Evolutionary conservation across 2,113 vertebrate genomes (phyloP).

Genomic region (Sinocyclocheilus rhinocerous): DNA sequence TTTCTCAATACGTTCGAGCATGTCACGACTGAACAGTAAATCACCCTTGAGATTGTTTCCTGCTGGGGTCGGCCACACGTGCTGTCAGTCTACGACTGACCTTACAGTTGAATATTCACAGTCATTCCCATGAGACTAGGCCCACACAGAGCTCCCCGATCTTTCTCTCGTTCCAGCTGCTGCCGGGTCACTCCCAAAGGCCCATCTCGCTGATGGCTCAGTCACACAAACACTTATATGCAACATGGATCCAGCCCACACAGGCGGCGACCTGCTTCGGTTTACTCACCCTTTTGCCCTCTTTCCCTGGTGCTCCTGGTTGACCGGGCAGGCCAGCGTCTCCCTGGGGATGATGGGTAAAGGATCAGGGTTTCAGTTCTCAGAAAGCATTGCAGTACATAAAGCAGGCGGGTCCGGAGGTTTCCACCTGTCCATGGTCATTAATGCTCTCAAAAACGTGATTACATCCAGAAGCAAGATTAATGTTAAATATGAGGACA

Average conservation of each 20-base stretch:
- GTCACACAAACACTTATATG: slow-evolving; percentile 43
- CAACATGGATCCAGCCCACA: slow-evolving; percentile 44
- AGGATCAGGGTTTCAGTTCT: slow-evolving; percentile 34
- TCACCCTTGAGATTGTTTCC: slow-evolving; percentile 38
- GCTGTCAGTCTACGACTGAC: slow-evolving; percentile 61
- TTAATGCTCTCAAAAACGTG: not conserved
- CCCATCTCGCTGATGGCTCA: slow-evolving; percentile 57
- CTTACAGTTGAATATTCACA: slow-evolving; percentile 62
- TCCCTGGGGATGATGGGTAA: slow-evolving; percentile 71
- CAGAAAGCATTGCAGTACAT: slow-evolving; percentile 13
- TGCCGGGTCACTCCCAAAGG: slow-evolving; percentile 62
- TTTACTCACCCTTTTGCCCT: slow-evolving; percentile 97
- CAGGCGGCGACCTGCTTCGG: slow-evolving; percentile 64
- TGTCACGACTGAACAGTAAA: slow-evolving; percentile 52
- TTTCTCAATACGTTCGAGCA: slow-evolving; percentile 42
- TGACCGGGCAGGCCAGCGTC: slow-evolving; percentile 78
- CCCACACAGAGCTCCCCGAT: slow-evolving; percentile 58
- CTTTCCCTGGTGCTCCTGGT: slow-evolving; percentile 85
- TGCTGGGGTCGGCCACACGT: slow-evolving; percentile 55
- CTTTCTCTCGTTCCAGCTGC: slow-evolving; percentile 66
- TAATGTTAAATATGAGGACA: slow-evolving; percentile 30
- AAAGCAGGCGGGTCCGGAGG: not conserved
- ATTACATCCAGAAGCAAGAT: not conserved
- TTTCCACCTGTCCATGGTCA: slow-evolving; percentile 1
- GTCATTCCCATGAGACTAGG: slow-evolving; percentile 59